Percentiles rank a stretch among this genome's conserved stretches.
These are phyloP conservation scores for Dreissena polymorpha DNA, from an alignment of 1,140 invertebrate species.

Conservation along the genomic window DNA sequence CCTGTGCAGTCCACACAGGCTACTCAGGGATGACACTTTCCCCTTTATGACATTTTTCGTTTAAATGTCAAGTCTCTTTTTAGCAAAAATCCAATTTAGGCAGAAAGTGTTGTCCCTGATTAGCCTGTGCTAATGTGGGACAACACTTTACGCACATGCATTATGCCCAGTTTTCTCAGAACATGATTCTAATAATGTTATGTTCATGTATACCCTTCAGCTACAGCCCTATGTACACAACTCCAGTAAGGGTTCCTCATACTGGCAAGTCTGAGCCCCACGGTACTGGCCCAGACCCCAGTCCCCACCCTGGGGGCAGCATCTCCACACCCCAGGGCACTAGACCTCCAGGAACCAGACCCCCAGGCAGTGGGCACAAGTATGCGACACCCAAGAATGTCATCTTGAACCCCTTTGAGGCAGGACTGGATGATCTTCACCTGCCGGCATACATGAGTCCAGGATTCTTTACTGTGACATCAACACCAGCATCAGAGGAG, in stretches of 20 bases:
- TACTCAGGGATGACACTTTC: no score
- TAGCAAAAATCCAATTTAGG: no score
- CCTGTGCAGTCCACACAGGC: no score
- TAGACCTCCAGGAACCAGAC: constrained; percentile 29
- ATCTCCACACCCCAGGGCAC: constrained; percentile 53
- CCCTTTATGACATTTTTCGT: no score
- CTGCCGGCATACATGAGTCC: constrained; percentile 72
- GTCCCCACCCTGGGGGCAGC: constrained; percentile 18
- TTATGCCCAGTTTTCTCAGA: no score
- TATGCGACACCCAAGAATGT: constrained; percentile 45
- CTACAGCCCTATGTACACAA: constrained; percentile 36
- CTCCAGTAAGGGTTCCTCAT: constrained; percentile 15
- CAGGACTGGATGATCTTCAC: constrained; percentile 62
- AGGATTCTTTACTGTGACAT: constrained; percentile 63
- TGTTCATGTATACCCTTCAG: not conserved
- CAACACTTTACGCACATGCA: no score
- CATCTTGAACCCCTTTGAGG: constrained; percentile 72
- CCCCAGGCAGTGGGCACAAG: not conserved
- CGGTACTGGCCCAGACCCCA: constrained; percentile 5
- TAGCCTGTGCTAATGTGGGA: no score
- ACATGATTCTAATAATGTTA: no score
- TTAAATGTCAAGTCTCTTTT: no score
- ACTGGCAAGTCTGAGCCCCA: constrained; percentile 8
- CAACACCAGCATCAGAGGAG: constrained; percentile 67
- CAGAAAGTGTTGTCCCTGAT: no score